Evolutionary conservation across 2,113 vertebrate species (phyloP), one percentile per base, ranked within the genome.

Genomic region (Clupea harengus): DNA sequence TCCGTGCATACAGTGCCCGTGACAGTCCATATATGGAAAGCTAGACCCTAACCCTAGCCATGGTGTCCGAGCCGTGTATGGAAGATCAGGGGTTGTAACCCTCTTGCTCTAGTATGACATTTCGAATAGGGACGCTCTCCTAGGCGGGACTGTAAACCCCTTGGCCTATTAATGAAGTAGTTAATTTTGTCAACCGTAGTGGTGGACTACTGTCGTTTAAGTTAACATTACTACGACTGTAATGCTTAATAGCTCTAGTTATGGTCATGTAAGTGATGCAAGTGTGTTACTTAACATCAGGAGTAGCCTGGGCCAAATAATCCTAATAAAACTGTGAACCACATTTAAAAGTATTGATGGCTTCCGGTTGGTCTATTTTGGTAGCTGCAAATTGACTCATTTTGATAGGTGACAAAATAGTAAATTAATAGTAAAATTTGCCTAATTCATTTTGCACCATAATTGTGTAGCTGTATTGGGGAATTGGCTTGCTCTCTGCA

Each of bases 1-100:
- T 3, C 25, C 94, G 91, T 84, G 90, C 94, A 87, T 39, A 39
- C 83, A 92, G 90, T 89, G 93, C 91, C 91, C 91, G 67, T 86
- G 90, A 85, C 92, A 95, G 94, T 92, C 96, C 97, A 95, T 96
- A 96, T 92, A 97, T 96, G 96, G 97, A 93, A 91, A 88, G 91
- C 82, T 93, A 94, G 94, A 94, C 94, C 87, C 89, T 87, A 88
- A 91, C 88, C 94, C 94, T 93, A 91, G 93, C 92, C 90, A 93
- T 92, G 83, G 88, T 52, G 90, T 93, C 91, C 92, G 90, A 94
- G 93, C 97, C 97, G 94, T 98, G 96, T 96, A 97, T 95, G 97
- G 97, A 93, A 92, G 87, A 95, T 92, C 67, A 60, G 52, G 45
- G 82, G 60, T 49, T 57, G 75, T 80, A 81, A 84, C 81, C 84